Percentiles rank a stretch among this genome's conserved stretches.
Evolutionary conservation across 2,888 invertebrate species (phyloP).

Genomic region (Pimpla rufipes): DNA sequence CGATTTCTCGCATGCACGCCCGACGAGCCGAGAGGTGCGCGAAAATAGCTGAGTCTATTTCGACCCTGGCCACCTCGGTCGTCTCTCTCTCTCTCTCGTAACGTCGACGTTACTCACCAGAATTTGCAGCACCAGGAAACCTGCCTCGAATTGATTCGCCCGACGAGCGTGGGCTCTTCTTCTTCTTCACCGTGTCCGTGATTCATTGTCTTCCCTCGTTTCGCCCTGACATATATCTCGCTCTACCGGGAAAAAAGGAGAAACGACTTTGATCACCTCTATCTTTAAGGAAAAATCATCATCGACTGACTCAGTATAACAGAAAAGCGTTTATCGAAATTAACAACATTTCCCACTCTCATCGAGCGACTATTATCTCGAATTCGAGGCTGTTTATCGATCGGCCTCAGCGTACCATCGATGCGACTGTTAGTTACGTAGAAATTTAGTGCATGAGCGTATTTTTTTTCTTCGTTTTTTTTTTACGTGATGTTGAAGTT

Average conservation of each 20-base stretch:
- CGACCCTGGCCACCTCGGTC: slow-evolving; percentile 47
- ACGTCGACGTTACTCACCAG: slow-evolving; percentile 63
- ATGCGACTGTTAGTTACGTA: background rate
- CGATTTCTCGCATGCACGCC: slow-evolving; percentile 64
- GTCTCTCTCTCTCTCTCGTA: slow-evolving; percentile 37
- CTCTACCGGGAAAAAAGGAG: slow-evolving; percentile 15
- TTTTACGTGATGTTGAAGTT: too few species aligned
- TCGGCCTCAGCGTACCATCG: background rate
- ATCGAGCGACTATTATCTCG: background rate
- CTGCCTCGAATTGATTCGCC: slow-evolving; percentile 56
- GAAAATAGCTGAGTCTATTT: slow-evolving; percentile 73
- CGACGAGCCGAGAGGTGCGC: slow-evolving; percentile 62
- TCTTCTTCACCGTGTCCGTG: too few species aligned
- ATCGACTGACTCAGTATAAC: too few species aligned
- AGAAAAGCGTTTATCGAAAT: slow-evolving; percentile 4
- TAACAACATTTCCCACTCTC: slow-evolving; percentile 15
- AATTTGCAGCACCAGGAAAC: slow-evolving; percentile 58
- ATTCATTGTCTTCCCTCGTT: slow-evolving; percentile 41
- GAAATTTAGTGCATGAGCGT: too few species aligned
- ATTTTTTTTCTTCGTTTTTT: too few species aligned
- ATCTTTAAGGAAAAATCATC: background rate
- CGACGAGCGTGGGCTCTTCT: slow-evolving; percentile 34
- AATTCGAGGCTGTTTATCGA: slow-evolving; percentile 11
- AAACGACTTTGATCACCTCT: slow-evolving; percentile 1
- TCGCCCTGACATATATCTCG: background rate